Evolutionary conservation across 2,113 vertebrate genomes (phyloP).

Genomic region (Crotalus horridus): DNA sequence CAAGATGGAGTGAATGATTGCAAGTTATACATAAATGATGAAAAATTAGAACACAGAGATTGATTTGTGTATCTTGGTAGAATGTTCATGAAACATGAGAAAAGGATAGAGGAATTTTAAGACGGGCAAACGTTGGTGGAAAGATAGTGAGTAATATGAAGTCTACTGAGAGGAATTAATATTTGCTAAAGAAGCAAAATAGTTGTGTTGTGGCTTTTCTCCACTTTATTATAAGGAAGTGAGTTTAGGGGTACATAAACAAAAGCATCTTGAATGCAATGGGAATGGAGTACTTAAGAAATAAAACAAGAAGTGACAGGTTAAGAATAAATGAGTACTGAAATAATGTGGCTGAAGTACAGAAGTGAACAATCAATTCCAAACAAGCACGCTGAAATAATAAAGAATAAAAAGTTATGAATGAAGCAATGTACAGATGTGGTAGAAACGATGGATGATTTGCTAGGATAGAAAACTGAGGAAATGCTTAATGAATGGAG

Average conservation of each 20-base stretch:
- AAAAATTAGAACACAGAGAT: background rate
- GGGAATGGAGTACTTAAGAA: background rate
- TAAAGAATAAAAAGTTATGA: background rate
- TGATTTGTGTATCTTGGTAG: background rate
- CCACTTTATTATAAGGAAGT: background rate
- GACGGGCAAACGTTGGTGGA: background rate
- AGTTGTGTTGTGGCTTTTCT: background rate
- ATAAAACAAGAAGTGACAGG: background rate
- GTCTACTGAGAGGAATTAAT: background rate
- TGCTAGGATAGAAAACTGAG: background rate
- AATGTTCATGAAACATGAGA: background rate
- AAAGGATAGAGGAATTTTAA: background rate
- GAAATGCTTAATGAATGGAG: background rate
- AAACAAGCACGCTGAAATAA: background rate
- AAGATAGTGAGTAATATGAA: background rate
- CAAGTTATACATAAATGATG: background rate
- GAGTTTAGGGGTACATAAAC: background rate
- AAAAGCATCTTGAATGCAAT: background rate
- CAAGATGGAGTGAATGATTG: background rate
- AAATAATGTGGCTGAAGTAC: background rate
- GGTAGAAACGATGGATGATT: background rate
- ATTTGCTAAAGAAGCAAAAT: background rate
- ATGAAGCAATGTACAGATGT: background rate
- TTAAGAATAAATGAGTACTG: background rate
- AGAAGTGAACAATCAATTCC: background rate